Percentiles rank a stretch among this genome's conserved stretches.
These are phyloP conservation scores for Selenia dentaria DNA, from an alignment of 2,888 invertebrate genomes.

Conservation along the genomic window DNA sequence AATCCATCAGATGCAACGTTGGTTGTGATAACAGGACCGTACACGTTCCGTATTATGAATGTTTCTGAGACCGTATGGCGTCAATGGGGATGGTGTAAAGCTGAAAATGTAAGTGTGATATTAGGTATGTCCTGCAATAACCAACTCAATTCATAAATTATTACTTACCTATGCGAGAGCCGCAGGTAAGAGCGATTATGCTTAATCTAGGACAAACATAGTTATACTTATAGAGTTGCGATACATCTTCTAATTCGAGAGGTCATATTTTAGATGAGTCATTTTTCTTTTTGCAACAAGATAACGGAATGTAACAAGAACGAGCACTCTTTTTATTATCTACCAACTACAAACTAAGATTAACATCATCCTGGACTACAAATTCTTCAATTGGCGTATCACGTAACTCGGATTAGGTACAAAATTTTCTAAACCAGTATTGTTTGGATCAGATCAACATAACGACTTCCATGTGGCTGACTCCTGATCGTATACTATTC, in stretches of 20 bases:
- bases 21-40: conserved; percentile 86
- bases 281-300: too few species aligned
- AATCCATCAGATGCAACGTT: conserved; percentile 92
- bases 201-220: too few species aligned
- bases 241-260: too few species aligned
- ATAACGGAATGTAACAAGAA: too few species aligned
- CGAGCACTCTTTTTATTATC: conserved; percentile 4
- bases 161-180: too few species aligned
- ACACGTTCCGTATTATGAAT: conserved; percentile 90
- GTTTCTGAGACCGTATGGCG: conserved; percentile 92
- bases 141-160: too few species aligned
- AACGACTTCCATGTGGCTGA: conserved; percentile 92
- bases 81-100: conserved; percentile 93
- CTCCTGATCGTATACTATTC: conserved; percentile 91
- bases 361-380: conserved; percentile 13
- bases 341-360: conserved; percentile 11
- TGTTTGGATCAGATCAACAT: conserved; percentile 83
- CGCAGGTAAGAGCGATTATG: too few species aligned
- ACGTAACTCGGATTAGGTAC: conserved; percentile 2
- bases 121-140: too few species aligned
- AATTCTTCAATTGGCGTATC: conserved; percentile 10
- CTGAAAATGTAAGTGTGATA: conserved; percentile 85
- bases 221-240: too few species aligned
- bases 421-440: conserved; percentile 11
- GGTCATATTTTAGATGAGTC: too few species aligned